Percentiles rank a stretch among this genome's conserved stretches.
These are phyloP conservation scores for Hybognathus amarus DNA, from an alignment of 2,797 vertebrate species.

Conservation along the genomic window DNA sequence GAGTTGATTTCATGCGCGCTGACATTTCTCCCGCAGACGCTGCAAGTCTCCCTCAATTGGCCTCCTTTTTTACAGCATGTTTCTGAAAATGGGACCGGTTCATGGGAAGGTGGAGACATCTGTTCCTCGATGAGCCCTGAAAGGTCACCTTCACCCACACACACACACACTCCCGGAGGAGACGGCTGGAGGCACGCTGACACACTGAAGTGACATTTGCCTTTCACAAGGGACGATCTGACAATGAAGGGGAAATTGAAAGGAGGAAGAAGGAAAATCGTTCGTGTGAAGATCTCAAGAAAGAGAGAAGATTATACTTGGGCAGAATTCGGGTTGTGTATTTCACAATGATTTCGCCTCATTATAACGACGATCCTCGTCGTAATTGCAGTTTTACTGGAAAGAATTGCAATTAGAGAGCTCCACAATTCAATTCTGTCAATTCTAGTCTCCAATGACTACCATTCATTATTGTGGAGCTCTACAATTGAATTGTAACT, in stretches of 20 bases:
- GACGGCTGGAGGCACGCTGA: not conserved
- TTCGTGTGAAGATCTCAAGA: not conserved
- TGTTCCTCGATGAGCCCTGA: conserved; percentile 12
- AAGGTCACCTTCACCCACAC: conserved; percentile 26
- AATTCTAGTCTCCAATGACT: too few relatives aligned
- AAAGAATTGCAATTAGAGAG: too few relatives aligned
- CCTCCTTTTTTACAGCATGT: not conserved
- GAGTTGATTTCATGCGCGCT: conserved; percentile 15
- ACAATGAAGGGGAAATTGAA: not conserved
- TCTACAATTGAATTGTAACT: too few relatives aligned
- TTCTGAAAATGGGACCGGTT: not conserved
- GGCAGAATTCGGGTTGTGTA: not conserved
- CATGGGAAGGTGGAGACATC: conserved; percentile 16
- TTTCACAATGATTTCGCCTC: not conserved
- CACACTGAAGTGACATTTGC: not conserved
- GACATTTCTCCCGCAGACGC: not conserved
- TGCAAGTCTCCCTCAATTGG: not conserved
- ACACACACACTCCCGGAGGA: not conserved
- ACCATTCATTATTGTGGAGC: too few relatives aligned
- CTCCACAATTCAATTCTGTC: too few relatives aligned
- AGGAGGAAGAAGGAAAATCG: not conserved
- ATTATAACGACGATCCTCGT: too few relatives aligned
- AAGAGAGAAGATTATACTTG: not conserved
- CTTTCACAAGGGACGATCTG: not conserved
- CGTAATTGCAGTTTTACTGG: too few relatives aligned